These are phyloP conservation scores for Ceratosolen fusciceps DNA, from an alignment of 1,140 invertebrate species.

Conservation along the genomic window DNA sequence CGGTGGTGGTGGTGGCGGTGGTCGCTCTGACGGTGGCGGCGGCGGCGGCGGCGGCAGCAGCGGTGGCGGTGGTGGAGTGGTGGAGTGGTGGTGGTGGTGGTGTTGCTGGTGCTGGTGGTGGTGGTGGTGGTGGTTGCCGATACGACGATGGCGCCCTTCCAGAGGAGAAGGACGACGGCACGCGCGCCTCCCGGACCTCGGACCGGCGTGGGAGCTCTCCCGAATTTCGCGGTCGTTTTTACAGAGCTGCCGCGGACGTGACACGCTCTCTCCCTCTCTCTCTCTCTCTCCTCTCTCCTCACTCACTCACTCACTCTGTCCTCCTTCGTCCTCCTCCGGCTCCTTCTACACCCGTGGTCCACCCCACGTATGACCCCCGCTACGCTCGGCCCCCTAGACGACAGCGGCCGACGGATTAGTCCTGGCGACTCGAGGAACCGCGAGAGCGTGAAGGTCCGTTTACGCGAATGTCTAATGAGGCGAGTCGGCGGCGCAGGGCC, in stretches of 20 bases:
- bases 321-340: background rate
- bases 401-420: background rate
- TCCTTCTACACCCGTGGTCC: no score
- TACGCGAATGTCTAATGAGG: background rate
- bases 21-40: background rate
- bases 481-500: no score
- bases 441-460: background rate
- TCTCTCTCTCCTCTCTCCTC: background rate
- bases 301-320: background rate
- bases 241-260: background rate
- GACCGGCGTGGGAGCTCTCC: slow-evolving; percentile 1
- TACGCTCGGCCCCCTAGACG: background rate
- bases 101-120: background rate
- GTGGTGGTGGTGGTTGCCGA: background rate
- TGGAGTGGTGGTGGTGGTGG: background rate
- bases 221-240: slow-evolving; percentile 10
- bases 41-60: background rate
- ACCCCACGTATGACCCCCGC: no score
- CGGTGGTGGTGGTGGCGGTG: no score
- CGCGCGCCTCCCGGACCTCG: background rate
- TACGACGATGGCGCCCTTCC: background rate
- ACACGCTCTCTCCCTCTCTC: background rate
- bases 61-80: background rate
- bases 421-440: background rate
- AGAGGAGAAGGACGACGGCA: background rate